These are phyloP conservation scores for Sinocyclocheilus anophthalmus DNA, from an alignment of 2,113 vertebrate genomes.

Conservation along the genomic window DNA sequence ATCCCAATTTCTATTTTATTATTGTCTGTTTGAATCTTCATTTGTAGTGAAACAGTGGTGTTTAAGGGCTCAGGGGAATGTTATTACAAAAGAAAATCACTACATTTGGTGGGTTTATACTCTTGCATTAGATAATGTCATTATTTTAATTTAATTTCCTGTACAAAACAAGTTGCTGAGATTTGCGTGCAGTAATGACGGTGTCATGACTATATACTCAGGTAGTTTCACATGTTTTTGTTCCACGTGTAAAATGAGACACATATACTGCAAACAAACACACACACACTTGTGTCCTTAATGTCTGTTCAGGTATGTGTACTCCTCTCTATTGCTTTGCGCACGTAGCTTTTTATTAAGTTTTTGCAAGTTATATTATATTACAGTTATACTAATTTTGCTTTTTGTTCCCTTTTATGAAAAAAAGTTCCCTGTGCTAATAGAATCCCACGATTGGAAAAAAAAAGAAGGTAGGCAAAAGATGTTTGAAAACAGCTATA, in stretches of 20 bases:
- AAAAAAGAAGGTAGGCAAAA: not conserved
- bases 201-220: not conserved
- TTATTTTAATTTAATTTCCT: not conserved
- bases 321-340: conserved; percentile 11
- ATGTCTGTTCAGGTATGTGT: conserved; percentile 8
- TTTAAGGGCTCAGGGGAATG: not conserved
- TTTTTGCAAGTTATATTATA: not conserved
- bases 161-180: not conserved
- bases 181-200: conserved; percentile 5
- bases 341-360: not conserved
- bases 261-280: not conserved
- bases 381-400: not conserved
- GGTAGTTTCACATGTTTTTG: conserved; percentile 19
- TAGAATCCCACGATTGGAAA: not conserved
- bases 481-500: not conserved
- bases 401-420: conserved; percentile 1
- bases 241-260: not conserved
- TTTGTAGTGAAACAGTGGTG: not conserved
- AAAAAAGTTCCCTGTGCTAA: not conserved
- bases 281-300: conserved; percentile 9
- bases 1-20: not conserved
- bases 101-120: conserved; percentile 9
- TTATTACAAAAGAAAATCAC: not conserved
- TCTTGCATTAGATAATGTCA: not conserved
- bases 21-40: not conserved